These are phyloP conservation scores for Apoderus coryli DNA, from an alignment of 2,888 invertebrate species.

Conservation along the genomic window DNA sequence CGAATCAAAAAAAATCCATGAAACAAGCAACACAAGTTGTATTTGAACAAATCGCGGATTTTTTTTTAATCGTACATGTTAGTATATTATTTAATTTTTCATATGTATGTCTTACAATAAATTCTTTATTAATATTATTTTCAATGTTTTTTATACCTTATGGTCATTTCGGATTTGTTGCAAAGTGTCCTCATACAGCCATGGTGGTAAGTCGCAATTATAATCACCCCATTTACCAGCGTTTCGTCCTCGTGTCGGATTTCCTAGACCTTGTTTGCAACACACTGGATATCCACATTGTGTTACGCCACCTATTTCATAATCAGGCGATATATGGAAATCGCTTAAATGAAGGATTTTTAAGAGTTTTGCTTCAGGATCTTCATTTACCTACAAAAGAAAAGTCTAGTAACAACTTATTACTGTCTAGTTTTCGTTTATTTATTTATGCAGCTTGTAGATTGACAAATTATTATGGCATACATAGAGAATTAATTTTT, in stretches of 20 bases:
- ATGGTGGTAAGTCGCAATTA: slow-evolving; percentile 57
- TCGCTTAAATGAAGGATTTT: slow-evolving; percentile 57
- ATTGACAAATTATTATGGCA: too few species aligned
- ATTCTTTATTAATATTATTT: too few species aligned
- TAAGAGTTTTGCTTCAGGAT: slow-evolving; percentile 12
- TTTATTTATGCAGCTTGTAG: too few species aligned
- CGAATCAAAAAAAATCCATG: too few species aligned
- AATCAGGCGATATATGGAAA: slow-evolving; percentile 64
- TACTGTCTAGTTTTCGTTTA: too few species aligned
- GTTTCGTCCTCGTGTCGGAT: slow-evolving; percentile 24
- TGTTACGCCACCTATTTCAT: slow-evolving; percentile 49
- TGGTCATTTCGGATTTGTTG: slow-evolving; percentile 30
- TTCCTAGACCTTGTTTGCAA: slow-evolving; percentile 48
- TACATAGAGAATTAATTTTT: too few species aligned
- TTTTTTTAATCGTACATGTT: too few species aligned
- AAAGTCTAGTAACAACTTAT: too few species aligned
- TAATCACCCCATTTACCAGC: slow-evolving; percentile 75
- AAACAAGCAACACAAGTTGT: too few species aligned
- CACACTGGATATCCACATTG: slow-evolving; percentile 66
- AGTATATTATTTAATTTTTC: too few species aligned
- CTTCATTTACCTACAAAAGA: not conserved
- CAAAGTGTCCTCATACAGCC: slow-evolving; percentile 49
- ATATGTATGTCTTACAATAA: too few species aligned
- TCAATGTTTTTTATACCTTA: slow-evolving; percentile 16
- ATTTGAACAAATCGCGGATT: too few species aligned